Conservation (phyloP, 2,113 vertebrate genomes). For the Rhabdornis inornatus region DNA sequence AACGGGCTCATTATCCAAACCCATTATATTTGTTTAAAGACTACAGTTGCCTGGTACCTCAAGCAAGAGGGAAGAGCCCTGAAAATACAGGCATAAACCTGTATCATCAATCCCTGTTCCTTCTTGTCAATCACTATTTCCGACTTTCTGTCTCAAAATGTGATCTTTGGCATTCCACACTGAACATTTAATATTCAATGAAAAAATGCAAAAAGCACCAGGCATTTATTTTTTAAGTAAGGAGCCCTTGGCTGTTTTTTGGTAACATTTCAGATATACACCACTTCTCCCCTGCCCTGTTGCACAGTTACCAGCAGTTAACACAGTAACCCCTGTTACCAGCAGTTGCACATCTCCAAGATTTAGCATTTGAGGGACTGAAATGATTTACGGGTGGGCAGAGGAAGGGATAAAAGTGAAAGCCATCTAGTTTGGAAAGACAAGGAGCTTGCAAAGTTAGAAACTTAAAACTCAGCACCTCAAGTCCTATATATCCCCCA, state of each 20-base stretch:
- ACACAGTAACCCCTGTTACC: no score
- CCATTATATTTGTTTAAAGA: neutral
- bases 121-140: neutral
- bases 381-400: neutral
- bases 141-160: neutral
- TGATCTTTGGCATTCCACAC: neutral
- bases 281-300: neutral
- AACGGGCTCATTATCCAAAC: neutral
- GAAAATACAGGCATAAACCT: neutral
- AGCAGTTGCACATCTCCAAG: neutral
- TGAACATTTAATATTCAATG: neutral
- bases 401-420: neutral
- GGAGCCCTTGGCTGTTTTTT: neutral
- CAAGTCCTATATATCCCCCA: neutral
- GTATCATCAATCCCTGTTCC: neutral
- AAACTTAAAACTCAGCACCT: neutral
- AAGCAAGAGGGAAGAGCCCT: neutral
- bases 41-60: neutral
- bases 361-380: neutral
- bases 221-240: neutral
- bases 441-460: conserved; percentile 2
- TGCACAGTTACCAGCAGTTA: neutral
- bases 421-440: neutral
- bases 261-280: neutral
- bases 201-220: neutral